Conservation (phyloP, 2,113 vertebrate genomes). For the Eulemur rufifrons region DNA sequence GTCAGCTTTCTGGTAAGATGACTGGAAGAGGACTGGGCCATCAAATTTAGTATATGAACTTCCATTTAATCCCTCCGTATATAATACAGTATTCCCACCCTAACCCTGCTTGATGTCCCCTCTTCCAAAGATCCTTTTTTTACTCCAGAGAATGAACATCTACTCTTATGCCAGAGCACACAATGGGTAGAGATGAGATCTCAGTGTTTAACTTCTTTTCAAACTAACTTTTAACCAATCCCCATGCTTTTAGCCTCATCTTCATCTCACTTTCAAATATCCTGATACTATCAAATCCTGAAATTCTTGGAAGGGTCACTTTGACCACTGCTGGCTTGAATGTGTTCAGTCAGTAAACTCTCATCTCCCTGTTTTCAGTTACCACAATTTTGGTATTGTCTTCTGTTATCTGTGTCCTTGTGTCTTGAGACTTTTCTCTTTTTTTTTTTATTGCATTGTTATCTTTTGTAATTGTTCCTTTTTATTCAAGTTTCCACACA, state of each 20-base stretch:
- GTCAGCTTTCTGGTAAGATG: background rate
- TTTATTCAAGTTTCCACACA: no score
- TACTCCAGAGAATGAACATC: background rate
- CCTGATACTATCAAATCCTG: background rate
- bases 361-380: background rate
- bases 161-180: background rate
- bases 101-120: background rate
- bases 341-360: background rate
- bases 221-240: background rate
- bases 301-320: background rate
- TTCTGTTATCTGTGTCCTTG: background rate
- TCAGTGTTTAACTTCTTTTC: background rate
- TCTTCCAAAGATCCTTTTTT: background rate
- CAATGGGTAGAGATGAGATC: background rate
- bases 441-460: background rate
- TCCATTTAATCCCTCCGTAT: background rate
- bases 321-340: background rate
- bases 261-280: background rate
- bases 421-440: background rate
- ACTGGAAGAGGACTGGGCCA: background rate
- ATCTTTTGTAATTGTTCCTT: no score
- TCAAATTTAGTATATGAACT: background rate
- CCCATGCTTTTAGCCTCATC: background rate
- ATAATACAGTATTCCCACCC: background rate
- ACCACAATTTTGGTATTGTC: background rate